Percentiles rank a stretch among this genome's conserved stretches.
Conservation (phyloP, 2,113 vertebrate species). For the Mus musculus region GRCm39 chr4:45706001-45706500, state of each 20-base stretch:
- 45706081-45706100: neutral
- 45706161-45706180: neutral
- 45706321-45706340: neutral
- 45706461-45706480: neutral
- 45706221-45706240: neutral
- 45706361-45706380: neutral
- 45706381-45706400: neutral
- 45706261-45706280: neutral
- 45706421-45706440: neutral
- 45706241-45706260: neutral
- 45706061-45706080: neutral
- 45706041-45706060: neutral
- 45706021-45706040: neutral
- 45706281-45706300: neutral
- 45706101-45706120: neutral
- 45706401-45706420: neutral
- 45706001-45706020: neutral
- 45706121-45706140: neutral
- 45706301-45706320: neutral
- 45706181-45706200: neutral
- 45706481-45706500: neutral
- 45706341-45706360: neutral
- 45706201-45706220: neutral
- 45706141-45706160: neutral
- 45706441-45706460: neutral